Percentiles rank a stretch among this genome's conserved stretches.
Evolutionary conservation across 1,140 invertebrate genomes (phyloP).

Genomic region (Cyphomyrmex costatus): DNA sequence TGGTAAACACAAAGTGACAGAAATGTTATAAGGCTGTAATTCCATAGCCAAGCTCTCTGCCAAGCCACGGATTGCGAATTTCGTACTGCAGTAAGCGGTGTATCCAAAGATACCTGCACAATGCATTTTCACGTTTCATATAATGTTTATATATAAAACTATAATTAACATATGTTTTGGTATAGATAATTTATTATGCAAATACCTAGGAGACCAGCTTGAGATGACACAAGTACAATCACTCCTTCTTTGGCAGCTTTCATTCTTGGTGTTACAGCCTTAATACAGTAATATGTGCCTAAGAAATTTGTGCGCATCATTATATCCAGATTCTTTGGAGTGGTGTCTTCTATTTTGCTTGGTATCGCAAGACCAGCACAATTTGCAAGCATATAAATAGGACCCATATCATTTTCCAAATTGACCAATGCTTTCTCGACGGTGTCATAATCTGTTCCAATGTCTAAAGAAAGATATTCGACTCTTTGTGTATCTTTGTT

Average conservation of each 20-base stretch:
- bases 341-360: constrained; percentile 94
- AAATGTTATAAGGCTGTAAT: constrained; percentile 93
- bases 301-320: constrained; percentile 92
- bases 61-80: constrained; percentile 97
- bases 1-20: constrained; percentile 95
- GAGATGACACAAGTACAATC: constrained; percentile 95
- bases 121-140: neutral
- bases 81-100: constrained; percentile 96
- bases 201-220: constrained; percentile 95
- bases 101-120: constrained; percentile 93
- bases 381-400: constrained; percentile 96
- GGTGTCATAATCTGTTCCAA: constrained; percentile 89
- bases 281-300: constrained; percentile 91
- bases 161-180: neutral
- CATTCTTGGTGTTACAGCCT: constrained; percentile 91
- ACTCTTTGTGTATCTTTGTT: constrained; percentile 89
- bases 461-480: constrained; percentile 91
- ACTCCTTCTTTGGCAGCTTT: constrained; percentile 91
- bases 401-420: constrained; percentile 90
- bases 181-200: constrained; percentile 66
- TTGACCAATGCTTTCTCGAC: constrained; percentile 89
- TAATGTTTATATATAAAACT: neutral
- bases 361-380: constrained; percentile 95
- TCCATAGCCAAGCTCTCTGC: constrained; percentile 98
- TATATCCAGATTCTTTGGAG: constrained; percentile 90